Percentiles rank a stretch among this genome's conserved stretches.
Conservation (phyloP, 2,113 vertebrate genomes). For the Pelobates fuscus region DNA sequence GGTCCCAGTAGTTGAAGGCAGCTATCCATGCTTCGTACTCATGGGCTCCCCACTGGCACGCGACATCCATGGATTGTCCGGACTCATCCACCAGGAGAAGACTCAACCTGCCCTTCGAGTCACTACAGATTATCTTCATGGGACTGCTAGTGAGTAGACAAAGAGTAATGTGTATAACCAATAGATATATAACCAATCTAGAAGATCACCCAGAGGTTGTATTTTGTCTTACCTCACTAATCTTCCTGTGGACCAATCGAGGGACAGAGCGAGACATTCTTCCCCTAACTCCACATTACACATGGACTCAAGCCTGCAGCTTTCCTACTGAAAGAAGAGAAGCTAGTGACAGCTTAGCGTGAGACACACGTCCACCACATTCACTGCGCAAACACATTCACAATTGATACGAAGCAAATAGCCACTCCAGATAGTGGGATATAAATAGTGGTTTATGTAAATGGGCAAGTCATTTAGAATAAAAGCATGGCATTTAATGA, state of each 20-base stretch:
- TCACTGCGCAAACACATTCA: too few species aligned
- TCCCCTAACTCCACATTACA: constrained; percentile 68
- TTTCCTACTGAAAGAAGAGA: constrained; percentile 75
- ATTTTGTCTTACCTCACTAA: constrained; percentile 80
- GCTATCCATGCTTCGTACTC: constrained; percentile 93
- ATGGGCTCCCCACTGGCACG: constrained; percentile 87
- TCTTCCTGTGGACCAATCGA: constrained; percentile 91
- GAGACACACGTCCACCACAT: background rate
- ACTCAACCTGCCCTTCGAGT: constrained; percentile 83
- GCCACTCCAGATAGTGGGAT: too few species aligned
- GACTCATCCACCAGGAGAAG: constrained; percentile 70
- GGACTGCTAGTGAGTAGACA: constrained; percentile 33
- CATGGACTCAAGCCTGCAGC: constrained; percentile 66
- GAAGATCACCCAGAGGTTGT: background rate
- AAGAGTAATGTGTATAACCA: background rate
- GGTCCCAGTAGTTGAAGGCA: constrained; percentile 95
- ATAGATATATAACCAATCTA: background rate
- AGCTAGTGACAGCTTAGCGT: too few species aligned
- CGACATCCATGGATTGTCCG: constrained; percentile 56
- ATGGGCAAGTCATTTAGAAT: too few species aligned
- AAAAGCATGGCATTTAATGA: too few species aligned
- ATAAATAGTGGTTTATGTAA: too few species aligned
- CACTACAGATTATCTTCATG: constrained; percentile 83
- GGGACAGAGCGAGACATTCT: constrained; percentile 80
- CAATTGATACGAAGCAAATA: too few species aligned